Base-by-base conservation (phyloP, 2,888 invertebrate species). In the Sphinx pinastri region DNA sequence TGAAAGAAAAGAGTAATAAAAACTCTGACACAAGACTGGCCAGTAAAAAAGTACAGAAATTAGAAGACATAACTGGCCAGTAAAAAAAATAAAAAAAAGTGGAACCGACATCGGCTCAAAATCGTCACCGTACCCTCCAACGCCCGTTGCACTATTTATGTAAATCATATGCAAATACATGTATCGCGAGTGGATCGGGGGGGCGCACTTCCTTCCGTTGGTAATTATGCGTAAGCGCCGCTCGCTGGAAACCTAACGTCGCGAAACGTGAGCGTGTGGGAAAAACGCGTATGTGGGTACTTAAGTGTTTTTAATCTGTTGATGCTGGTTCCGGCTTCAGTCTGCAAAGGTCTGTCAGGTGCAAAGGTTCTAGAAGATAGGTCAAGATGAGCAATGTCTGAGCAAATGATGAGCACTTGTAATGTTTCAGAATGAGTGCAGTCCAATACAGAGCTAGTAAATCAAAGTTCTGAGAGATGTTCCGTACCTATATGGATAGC, bases 101-200 rank as follows among this genome's bases (percentile, higher is more conserved):
- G 13, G 14, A 58, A 47, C 63, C 49, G 63, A 16, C 47, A 19
- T 47, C 60, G 47, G 11, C 47, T 60, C 60, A 47, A 60, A 60
- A 49, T 49, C 63, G 63, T 63, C 63, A 63, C 49, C 11, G 55
- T 19, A 19, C 47, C 47, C 49, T 16, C 19, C 66, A 31, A 70
- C 73, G 45, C 71, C 70, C 71, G 70, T 58, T 71, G 74, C 74
- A 71, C 19, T 78, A 76, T 75, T 75, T 69, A 69, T 68, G 68
- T 66, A 57, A 70, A 70, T 70, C 55, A 63, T 74, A 77, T 78
- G 76, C 75, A 70, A 78, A 78, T 78, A 59, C 68, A 77, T 77
- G 78, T 77, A 77, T 78, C 77, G 69, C 60, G 52, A 73, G 74
- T 74, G 69, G 54, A 67, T 67, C 71, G 68, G 58, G 66, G 71